Base-by-base conservation (phyloP, 2,113 vertebrate genomes). In the Alethe castanea region DNA sequence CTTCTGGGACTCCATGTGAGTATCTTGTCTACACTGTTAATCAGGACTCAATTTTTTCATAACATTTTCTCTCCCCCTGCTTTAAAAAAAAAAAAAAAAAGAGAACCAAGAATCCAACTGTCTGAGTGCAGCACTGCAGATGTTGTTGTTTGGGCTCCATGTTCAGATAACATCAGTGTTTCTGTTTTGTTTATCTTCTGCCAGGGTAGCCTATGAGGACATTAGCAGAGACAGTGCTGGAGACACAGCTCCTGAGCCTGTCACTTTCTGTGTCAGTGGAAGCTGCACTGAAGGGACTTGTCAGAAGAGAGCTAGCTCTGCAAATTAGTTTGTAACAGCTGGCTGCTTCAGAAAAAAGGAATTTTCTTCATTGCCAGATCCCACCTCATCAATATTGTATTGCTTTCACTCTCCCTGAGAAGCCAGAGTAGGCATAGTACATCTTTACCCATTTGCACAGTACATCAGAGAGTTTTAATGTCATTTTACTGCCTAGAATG, bases 351-450 rank as follows among this genome's bases (percentile, higher is more conserved):
- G 82, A 85, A 93, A 97, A 66, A 64, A 91, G 79, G 66, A 70
- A 90, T 94, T 81, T 87, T 94, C 80, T 94, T 92, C 61, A 56
- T 62, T 96, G 73, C 77, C 70, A 91, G 57, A 80, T 92, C 86
- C 89, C 86, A 69, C 92, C 40, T 97, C 95, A 96, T 97, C 88
- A 97, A 95, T 98, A 96, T 97, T 98, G 83, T 87, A 97, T 94
- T 94, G 71, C 88, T 92, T 59, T 90, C 78, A 65, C 60, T 94
- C 71, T 97, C 90, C 85, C 35, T 93, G 80, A 64, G 61, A 91
- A 92, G 57, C 56, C 81, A 94, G 53, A 92, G 48, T 95, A 95
- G 94, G 67, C 84, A 88, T 15, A 91, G 69, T 96, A 85, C 92
- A 96, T 97, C 83, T 96, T 59, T 90, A 77, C 57, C 85, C 53